Base-by-base conservation (phyloP, 2,888 invertebrate genomes). In the Aleiodes alternator region DNA sequence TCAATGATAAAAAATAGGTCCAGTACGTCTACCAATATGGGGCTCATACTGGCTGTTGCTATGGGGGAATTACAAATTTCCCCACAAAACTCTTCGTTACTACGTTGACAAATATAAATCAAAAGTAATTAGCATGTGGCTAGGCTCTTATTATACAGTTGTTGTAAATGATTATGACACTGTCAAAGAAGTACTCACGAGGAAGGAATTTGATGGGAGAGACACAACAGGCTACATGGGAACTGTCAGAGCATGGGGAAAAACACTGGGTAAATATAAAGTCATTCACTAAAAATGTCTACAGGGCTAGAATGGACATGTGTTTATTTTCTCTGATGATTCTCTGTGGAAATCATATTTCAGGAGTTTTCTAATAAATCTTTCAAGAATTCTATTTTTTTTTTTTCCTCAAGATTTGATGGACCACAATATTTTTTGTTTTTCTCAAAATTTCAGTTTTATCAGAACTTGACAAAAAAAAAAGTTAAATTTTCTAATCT, bases 121-220 rank as follows among this genome's bases (percentile, higher is more conserved):
- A 0, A 92, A 92, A 80, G 76, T 94, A 4, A 81, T 94, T 7
- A 93, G 94, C 0, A 84, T 93, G 8, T 91, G 91, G 81, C 77
- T 94, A 66, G 94, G 93, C 0, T 73, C 87, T 0, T 85, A 85
- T 53, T 91, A 91, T 0, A 84, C 91, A 0, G 88, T 93, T 0
- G 90, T 93, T 0, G 90, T 92, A 0, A 92, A 93, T 74, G 92
- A 91, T 82, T 88, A 92, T 0, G 88, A 90, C 1, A 90, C 91
- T 23, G 90, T 93, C 0, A 93, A 91, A 75, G 93, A 94, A 83
- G 88, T 93, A 61, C 87, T 94, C 0, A 88, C 89, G 48, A 90
- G 91, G n/a, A 91, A 91, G 14, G 93, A 92, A 66, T 93, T 93
- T 72, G 93, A 93, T 83, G 94, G 94, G 1, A 90, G 94, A 48